A percentile compares a stretch with the other conserved stretches of the same genome.
Evolutionary conservation across 2,113 vertebrate genomes (phyloP).

Genomic region (Sorex araneus): DNA sequence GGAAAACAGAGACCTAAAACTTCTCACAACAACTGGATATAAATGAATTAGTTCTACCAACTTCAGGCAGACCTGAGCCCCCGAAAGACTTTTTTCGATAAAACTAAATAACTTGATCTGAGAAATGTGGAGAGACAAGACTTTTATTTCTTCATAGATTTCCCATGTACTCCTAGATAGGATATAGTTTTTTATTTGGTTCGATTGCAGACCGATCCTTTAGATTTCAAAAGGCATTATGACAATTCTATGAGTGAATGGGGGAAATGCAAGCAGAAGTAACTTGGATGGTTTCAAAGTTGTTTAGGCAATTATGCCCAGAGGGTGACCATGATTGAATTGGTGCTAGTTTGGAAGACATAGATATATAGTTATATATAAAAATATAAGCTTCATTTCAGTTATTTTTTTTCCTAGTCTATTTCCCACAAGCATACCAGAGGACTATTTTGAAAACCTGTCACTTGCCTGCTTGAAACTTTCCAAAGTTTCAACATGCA

Average conservation of each 20-base stretch:
- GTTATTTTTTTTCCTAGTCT: neutral
- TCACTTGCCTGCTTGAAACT: neutral
- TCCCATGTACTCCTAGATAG: no score
- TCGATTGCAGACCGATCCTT: no score
- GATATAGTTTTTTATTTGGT: no score
- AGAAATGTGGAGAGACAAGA: constrained; percentile 31
- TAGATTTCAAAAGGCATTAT: no score
- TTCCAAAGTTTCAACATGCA: neutral
- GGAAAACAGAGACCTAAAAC: neutral
- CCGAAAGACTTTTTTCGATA: neutral
- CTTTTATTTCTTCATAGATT: neutral
- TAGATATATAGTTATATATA: neutral
- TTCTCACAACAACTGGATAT: neutral
- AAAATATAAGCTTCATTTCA: constrained; percentile 13
- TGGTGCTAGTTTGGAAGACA: neutral
- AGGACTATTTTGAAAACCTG: neutral
- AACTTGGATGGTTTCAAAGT: neutral
- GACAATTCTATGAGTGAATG: no score
- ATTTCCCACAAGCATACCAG: neutral
- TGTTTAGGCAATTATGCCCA: neutral
- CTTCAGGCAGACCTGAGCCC: neutral
- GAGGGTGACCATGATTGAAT: neutral
- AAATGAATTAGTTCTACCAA: neutral
- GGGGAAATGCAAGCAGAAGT: neutral
- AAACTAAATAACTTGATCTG: neutral